Percentiles rank a stretch among this genome's conserved stretches.
Evolutionary conservation across 2,888 invertebrate species (phyloP).

Genomic region (Merodon equestris): DNA sequence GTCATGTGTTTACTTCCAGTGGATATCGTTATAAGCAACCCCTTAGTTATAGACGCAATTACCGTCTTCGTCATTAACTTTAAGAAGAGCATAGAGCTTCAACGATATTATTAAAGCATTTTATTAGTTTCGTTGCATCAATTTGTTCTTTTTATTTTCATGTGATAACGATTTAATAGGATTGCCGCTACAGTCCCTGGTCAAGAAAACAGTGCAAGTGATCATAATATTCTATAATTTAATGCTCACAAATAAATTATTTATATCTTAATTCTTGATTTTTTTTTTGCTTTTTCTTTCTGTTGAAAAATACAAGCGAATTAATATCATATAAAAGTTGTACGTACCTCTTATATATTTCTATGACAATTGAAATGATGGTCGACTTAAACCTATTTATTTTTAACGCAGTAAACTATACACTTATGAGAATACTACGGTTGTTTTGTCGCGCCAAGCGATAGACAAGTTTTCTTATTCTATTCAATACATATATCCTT

Average conservation of each 20-base stretch:
- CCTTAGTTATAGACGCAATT: conserved; percentile 73
- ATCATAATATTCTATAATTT: conserved; percentile 39
- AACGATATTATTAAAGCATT: conserved; percentile 11
- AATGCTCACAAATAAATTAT: conserved; percentile 61
- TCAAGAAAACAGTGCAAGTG: conserved; percentile 30
- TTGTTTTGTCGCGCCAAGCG: too few species aligned
- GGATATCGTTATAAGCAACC: conserved; percentile 77
- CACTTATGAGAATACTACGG: too few species aligned
- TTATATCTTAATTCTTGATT: too few species aligned
- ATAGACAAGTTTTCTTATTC: too few species aligned
- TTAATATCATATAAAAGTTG: too few species aligned
- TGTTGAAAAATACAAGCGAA: too few species aligned
- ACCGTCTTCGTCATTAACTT: conserved; percentile 71
- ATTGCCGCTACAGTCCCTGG: conserved; percentile 34
- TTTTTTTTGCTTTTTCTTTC: too few species aligned
- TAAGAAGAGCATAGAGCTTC: not conserved
- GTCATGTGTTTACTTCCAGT: conserved; percentile 60
- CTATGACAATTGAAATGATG: too few species aligned
- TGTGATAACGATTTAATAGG: conserved; percentile 50
- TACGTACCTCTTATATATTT: too few species aligned
- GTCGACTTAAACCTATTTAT: too few species aligned
- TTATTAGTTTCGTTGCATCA: conserved; percentile 29
- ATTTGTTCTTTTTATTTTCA: conserved; percentile 17
- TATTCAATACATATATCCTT: too few species aligned
- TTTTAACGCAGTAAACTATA: too few species aligned